Base-by-base conservation (phyloP, 2,797 vertebrate species). In the Myripristis murdjan region DNA sequence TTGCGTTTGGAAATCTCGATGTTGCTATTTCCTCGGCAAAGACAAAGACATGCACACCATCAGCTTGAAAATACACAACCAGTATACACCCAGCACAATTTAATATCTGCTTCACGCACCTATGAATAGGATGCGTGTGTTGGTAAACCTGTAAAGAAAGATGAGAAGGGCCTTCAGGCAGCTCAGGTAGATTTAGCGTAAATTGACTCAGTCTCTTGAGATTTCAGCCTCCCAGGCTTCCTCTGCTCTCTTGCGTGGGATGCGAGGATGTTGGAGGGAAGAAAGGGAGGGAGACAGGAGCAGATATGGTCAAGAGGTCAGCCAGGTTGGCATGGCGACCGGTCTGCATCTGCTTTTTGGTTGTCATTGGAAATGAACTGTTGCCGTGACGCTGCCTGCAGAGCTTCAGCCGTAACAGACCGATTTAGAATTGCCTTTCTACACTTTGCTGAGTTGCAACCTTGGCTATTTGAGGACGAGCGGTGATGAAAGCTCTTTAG, bases 261-360 rank as follows among this genome's bases (percentile, higher is more conserved):
- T 55, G 35, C 72, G 54, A 72, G 57, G 65, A 64, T 53, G 54
- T 6, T 37, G 16, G 47, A 51, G 20, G 24, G 44, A 54, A 61
- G 44, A n/a, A 44, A 28, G 62, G 28, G n/a, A n/a, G 14, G 53
- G 28, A 35, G 8, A 8, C 37, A 31, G 12, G 37, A 67, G 68
- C 46, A 62, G 53, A 66, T 63, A 56, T 51, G 79, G 77, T 84
- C 82, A 65, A 61, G 69, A 64, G 77, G 85, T 89, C 77, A 89
- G 62, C 28, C 31, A 4, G 33, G 87, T 87, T 84, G 82, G 69
- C 87, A 87, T 87, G 77, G 79, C 6, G 26, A 91, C 87, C 8
- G 5, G 73, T 82, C 76, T 77, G 81, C 73, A 84, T 82, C 64
- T 76, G 56, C 59, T 70, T 72, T 70, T 3, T 12, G 79, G 24